Evolutionary conservation across 1,140 invertebrate genomes (phyloP).

Genomic region (Muscidifurax raptorellus): DNA sequence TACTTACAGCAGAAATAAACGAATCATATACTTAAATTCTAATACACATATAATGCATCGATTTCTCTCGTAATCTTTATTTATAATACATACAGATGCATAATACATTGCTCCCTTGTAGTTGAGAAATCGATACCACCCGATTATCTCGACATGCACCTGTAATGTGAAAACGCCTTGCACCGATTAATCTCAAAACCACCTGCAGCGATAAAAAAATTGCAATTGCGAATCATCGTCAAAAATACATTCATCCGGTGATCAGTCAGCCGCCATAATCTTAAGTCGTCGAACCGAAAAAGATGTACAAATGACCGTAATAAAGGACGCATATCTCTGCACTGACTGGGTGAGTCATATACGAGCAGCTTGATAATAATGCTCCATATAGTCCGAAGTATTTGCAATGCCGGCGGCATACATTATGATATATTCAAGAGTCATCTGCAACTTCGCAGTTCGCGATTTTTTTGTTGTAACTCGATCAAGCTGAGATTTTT

Average conservation of each 20-base stretch:
- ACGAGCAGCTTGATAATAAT: no score
- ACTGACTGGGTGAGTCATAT: no score
- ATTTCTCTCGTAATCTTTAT: no score
- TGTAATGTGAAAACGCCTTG: background rate
- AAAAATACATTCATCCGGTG: no score
- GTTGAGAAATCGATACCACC: background rate
- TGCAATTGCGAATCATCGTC: no score
- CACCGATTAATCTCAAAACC: background rate
- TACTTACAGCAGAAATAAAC: background rate
- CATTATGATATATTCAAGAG: background rate
- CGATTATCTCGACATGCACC: background rate
- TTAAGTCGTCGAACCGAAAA: background rate
- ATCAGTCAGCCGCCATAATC: no score
- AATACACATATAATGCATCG: no score
- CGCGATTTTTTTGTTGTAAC: background rate
- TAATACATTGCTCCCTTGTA: background rate
- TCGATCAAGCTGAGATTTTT: background rate
- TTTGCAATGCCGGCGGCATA: background rate
- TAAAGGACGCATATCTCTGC: background rate
- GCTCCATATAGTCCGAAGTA: background rate
- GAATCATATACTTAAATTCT: no score
- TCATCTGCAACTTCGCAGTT: background rate
- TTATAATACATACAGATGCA: no score
- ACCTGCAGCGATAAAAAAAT: no score
- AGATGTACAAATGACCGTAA: background rate